Evolutionary conservation across 2,113 vertebrate genomes (phyloP).

Genomic region (Nothocercus nigrocapillus): DNA sequence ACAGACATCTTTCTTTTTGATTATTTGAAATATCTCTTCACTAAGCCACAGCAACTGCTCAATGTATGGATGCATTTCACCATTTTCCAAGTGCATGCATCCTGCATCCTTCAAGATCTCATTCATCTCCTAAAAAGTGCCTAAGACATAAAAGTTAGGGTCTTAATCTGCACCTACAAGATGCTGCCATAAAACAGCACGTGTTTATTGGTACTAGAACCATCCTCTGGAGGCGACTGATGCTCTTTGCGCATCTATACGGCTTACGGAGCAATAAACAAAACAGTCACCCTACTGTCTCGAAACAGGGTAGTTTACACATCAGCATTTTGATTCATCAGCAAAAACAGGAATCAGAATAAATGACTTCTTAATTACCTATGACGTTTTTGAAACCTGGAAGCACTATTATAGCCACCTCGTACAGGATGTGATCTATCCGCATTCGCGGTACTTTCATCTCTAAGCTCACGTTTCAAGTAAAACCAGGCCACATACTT

Average conservation of each 20-base stretch:
- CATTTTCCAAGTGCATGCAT: constrained; percentile 22
- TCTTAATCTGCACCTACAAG: not conserved
- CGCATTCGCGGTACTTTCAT: not conserved
- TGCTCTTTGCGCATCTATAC: constrained; percentile 27
- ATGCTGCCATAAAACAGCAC: not conserved
- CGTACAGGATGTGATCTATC: not conserved
- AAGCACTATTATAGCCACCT: not conserved
- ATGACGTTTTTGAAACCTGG: constrained; percentile 26
- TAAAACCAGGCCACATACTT: not conserved
- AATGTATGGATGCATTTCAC: constrained; percentile 27
- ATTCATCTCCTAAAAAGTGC: not conserved
- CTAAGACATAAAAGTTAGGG: not conserved
- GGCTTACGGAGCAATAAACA: constrained; percentile 17
- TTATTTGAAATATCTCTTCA: constrained; percentile 37
- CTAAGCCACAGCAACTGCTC: constrained; percentile 12
- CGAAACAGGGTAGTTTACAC: not conserved
- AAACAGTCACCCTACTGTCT: not conserved
- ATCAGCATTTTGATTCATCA: constrained; percentile 35
- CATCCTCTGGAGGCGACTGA: constrained; percentile 1
- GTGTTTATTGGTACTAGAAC: not conserved
- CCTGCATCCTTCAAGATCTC: not conserved
- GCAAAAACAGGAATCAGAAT: constrained; percentile 27
- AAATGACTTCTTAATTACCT: constrained; percentile 14
- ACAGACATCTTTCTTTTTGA: not conserved
- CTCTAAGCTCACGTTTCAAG: not conserved